Evolutionary conservation across 2,797 vertebrate species (phyloP), one percentile per base, ranked within the genome.

Genomic region (Chromobotia macracanthus): DNA sequence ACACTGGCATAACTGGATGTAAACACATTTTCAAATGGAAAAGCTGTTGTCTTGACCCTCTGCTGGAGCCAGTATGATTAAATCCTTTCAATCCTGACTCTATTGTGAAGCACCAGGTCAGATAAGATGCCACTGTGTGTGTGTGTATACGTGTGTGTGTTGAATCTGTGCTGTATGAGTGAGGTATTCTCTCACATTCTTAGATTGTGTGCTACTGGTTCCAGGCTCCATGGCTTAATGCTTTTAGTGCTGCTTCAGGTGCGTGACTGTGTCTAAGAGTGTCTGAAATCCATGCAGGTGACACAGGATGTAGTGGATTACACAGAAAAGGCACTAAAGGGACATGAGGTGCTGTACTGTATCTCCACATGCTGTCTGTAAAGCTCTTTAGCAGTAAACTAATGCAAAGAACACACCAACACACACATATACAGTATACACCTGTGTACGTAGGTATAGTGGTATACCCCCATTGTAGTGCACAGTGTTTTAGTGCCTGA

Each of bases 71-170:
- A 50, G 78, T 77, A 38, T 44, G 66, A 84, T 83, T 80, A 83
- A 83, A 85, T 86, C 83, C 77, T 77, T 84, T 83, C 72, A 77
- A 79, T 77, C 77, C 83, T 75, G 78, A 80, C 80, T 82, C 70
- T 66, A 75, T 75, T 84, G 77, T 82, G 75, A 66, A 50, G 77
- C 61, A 70, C 38, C 11, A 58, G 75, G 79, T 72, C 66, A 80
- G 84, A 82, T 81, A 82, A 82, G 78, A 82, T 65, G 74, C 21
- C 68, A 56, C 7, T 56, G 31, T 58, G 63, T 55, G 58, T 76
- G 31, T 50, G 28, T 58, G 60, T 79, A 50, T 70, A 46, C n/a
- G 70, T 78, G 50, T 77, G 55, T 23, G 48, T 35, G 35, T 66
- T 38, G 55, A 68, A 51, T 68, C 41, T 0, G 16, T 72, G 55